Evolutionary conservation across 2,888 invertebrate genomes (phyloP), one percentile per base, ranked within the genome.

Genomic region (Heteromyza rotundicornis): DNA sequence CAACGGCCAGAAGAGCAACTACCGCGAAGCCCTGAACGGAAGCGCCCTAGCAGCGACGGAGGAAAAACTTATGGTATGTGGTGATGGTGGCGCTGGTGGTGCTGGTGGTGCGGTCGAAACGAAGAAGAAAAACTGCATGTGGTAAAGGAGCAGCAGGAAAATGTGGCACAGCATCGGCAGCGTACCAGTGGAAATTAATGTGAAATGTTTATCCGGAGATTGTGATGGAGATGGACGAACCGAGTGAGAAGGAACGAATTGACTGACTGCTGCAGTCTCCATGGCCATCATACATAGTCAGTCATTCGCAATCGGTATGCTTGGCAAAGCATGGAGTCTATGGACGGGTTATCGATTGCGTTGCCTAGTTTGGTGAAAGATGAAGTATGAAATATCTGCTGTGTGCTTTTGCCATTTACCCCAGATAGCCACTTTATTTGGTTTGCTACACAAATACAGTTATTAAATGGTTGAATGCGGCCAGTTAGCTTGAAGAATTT

Each of bases 81-180:
- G n/a, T n/a, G n/a, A n/a, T n/a, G n/a, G n/a, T n/a, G n/a, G n/a
- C n/a, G n/a, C n/a, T n/a, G n/a, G n/a, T n/a, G 32, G 12, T 8
- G 32, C 32, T 5, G 5, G 32, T 32, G 32, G 32, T 32, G 32
- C 12, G 32, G 12, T 27, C 27, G 27, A 27, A 27, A 27, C 27
- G 27, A 7, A 22, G n/a, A 70, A 75, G 73, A 74, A 74, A 76
- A 74, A 74, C 76, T 74, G 77, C 75, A 74, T 76, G 73, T 71
- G 76, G 73, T 74, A 3, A 40, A 40, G n/a, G n/a, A n/a, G 7
- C 10, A 14, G 5, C 5, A 40, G 40, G 40, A 40, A 40, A 40
- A 14, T 40, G 40, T 40, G n/a, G n/a, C n/a, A n/a, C n/a, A 40
- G 40, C 36, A 17, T 17, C 27, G 27, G 27, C 20, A 3, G 20